phyloP scores from a whole-genome alignment of 2,888 invertebrate species.

The Idaea biselata region DNA sequence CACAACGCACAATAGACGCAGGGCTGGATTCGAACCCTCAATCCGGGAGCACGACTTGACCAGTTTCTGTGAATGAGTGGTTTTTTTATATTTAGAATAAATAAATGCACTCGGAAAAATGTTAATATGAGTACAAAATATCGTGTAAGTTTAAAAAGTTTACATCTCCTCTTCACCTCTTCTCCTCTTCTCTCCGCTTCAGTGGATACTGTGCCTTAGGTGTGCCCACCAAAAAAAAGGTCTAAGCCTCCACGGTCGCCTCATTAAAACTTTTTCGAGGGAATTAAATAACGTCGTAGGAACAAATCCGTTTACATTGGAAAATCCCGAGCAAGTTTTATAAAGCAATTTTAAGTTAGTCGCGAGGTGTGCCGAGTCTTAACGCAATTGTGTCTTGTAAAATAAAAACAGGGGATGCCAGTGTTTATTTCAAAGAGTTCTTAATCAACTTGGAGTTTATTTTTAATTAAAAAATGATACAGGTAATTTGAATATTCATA shows the following conservation, averaged over 20 bases:
- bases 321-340: slow-evolving; percentile 29
- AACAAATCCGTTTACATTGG: slow-evolving; percentile 49
- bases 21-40: too few species aligned
- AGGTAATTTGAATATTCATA: too few species aligned
- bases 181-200: too few species aligned
- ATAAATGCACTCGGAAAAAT: too few species aligned
- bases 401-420: neutral
- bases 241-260: slow-evolving; percentile 30
- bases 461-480: too few species aligned
- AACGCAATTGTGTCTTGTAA: slow-evolving; percentile 11
- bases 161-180: too few species aligned
- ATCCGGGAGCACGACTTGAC: too few species aligned
- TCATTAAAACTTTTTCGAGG: slow-evolving; percentile 57
- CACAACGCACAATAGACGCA: too few species aligned
- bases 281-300: slow-evolving; percentile 51
- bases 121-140: too few species aligned
- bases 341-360: slow-evolving; percentile 41
- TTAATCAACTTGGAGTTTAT: neutral
- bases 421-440: neutral
- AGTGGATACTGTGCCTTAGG: slow-evolving; percentile 10
- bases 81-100: too few species aligned
- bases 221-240: slow-evolving; percentile 29
- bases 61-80: too few species aligned
- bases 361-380: slow-evolving; percentile 17
- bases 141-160: too few species aligned